Conservation (phyloP, 2,113 vertebrate genomes). For the Entomyzon cyanotis region DNA sequence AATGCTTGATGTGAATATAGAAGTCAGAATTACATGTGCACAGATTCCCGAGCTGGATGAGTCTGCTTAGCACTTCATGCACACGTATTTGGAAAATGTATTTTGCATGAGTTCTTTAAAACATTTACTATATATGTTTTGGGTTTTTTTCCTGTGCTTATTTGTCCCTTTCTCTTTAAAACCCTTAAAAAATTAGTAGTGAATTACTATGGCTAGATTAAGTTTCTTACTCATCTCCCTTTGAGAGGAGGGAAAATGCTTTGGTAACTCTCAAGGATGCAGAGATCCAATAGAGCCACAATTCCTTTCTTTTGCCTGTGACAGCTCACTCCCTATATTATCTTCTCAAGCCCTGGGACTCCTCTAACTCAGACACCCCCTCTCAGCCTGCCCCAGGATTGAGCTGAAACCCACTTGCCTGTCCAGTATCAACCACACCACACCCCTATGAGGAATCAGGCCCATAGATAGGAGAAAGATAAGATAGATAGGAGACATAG, state of each 20-base stretch:
- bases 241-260: not conserved
- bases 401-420: not conserved
- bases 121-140: not conserved
- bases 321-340: rapidly evolving
- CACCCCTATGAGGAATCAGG: rapidly evolving
- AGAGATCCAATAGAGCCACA: not conserved
- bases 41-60: not conserved
- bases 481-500: no score
- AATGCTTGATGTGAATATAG: not conserved
- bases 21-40: not conserved
- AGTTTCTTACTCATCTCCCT: not conserved
- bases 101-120: not conserved
- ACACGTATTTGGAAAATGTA: not conserved
- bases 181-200: not conserved
- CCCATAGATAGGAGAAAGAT: not conserved
- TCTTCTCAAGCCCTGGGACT: not conserved
- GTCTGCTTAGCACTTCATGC: not conserved
- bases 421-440: not conserved
- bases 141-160: not conserved
- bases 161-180: not conserved
- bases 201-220: not conserved
- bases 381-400: not conserved
- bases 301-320: not conserved
- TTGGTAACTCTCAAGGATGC: not conserved
- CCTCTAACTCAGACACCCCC: not conserved